Evolutionary conservation across 2,797 vertebrate genomes (phyloP).

Genomic region (Passerculus sandwichensis): DNA sequence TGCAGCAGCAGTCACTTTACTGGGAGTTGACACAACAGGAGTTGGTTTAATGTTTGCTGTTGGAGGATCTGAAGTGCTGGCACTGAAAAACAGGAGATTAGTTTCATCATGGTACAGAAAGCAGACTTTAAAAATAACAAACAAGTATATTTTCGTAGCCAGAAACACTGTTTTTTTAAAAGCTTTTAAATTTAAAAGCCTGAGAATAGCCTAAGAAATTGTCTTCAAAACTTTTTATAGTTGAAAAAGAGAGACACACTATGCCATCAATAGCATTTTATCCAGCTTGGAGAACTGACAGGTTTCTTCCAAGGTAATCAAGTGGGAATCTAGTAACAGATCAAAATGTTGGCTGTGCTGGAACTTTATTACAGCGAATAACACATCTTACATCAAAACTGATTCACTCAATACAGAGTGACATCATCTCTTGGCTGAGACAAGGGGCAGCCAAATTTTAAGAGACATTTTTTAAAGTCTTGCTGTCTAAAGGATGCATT

Average conservation of each 20-base stretch:
- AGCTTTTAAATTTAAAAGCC: neutral
- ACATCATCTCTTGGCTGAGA: neutral
- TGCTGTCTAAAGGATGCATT: neutral
- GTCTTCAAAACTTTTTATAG: neutral
- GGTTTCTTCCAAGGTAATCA: neutral
- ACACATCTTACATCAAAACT: neutral
- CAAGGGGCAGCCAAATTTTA: neutral
- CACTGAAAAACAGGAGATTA: conserved; percentile 75
- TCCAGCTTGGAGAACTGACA: neutral
- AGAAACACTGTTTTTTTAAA: neutral
- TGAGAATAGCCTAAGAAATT: neutral
- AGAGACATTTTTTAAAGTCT: neutral
- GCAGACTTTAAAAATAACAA: neutral
- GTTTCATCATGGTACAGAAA: neutral
- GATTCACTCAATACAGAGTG: neutral
- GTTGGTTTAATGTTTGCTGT: conserved; percentile 99
- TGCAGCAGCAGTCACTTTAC: conserved; percentile 90
- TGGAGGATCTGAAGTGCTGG: conserved; percentile 93
- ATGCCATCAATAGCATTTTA: neutral
- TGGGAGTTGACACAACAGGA: conserved; percentile 90
- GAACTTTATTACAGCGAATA: neutral
- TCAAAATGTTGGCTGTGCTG: neutral
- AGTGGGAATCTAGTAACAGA: neutral
- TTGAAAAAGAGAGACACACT: neutral
- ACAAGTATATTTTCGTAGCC: neutral